phyloP scores from a whole-genome alignment of 2,888 invertebrate genomes.

The Cordilura impudica region DNA sequence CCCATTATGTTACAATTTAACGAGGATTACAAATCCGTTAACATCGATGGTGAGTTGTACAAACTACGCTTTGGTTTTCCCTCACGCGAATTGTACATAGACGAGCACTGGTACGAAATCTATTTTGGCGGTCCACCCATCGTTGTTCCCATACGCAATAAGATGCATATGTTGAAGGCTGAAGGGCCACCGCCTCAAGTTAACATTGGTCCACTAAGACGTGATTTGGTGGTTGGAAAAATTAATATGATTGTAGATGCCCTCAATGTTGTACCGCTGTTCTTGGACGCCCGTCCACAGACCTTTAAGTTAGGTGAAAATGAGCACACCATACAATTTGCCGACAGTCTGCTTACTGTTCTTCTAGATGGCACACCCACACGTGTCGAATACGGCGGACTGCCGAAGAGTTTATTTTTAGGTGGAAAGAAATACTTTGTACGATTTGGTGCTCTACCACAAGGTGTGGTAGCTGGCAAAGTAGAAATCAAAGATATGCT shows the following conservation, averaged over 20 bases:
- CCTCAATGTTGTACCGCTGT: slow-evolving; percentile 87
- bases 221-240: slow-evolving; percentile 90
- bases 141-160: slow-evolving; percentile 87
- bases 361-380: slow-evolving; percentile 88
- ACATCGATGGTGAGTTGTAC: slow-evolving; percentile 85
- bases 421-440: slow-evolving; percentile 88
- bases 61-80: slow-evolving; percentile 94
- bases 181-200: slow-evolving; percentile 96
- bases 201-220: slow-evolving; percentile 89
- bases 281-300: slow-evolving; percentile 90
- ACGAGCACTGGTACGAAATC: slow-evolving; percentile 93
- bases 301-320: slow-evolving; percentile 86
- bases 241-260: slow-evolving; percentile 91
- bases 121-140: slow-evolving; percentile 94
- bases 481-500: slow-evolving; percentile 87
- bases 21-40: slow-evolving; percentile 85
- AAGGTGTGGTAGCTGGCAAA: slow-evolving; percentile 85
- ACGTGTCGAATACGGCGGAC: slow-evolving; percentile 89
- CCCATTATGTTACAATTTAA: slow-evolving; percentile 83
- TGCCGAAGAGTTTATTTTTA: slow-evolving; percentile 87
- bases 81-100: slow-evolving; percentile 92
- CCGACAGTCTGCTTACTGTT: slow-evolving; percentile 86
- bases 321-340: slow-evolving; percentile 87
- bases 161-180: slow-evolving; percentile 87
- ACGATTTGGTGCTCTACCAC: slow-evolving; percentile 88